A percentile compares a stretch with the other conserved stretches of the same genome.
Evolutionary conservation across 2,797 vertebrate species (phyloP).

Genomic region (Nothura maculosa): DNA sequence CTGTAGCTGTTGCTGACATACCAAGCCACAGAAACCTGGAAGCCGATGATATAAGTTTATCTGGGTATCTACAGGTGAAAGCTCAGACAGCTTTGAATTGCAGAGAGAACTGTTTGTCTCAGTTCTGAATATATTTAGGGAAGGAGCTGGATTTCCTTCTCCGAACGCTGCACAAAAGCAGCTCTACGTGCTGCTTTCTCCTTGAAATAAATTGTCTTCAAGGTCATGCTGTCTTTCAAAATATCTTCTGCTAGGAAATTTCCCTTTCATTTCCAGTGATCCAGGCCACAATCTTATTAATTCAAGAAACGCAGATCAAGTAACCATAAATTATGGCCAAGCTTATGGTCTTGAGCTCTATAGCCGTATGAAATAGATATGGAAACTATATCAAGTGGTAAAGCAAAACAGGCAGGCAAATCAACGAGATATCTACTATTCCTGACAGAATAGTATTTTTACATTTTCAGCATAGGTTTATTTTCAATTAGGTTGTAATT

Average conservation of each 20-base stretch:
- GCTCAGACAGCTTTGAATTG: conserved; percentile 67
- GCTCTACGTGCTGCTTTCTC: background rate
- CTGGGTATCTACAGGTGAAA: conserved; percentile 79
- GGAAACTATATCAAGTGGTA: background rate
- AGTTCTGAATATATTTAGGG: conserved; percentile 54
- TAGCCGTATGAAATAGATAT: background rate
- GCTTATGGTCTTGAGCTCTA: background rate
- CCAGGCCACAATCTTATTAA: background rate
- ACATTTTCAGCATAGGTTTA: background rate
- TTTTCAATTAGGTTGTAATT: background rate
- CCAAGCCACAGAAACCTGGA: conserved; percentile 77
- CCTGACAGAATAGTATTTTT: background rate
- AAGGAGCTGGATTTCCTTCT: conserved; percentile 31
- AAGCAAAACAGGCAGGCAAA: background rate
- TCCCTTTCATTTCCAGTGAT: background rate
- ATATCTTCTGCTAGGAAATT: background rate
- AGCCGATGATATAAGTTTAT: conserved; percentile 69
- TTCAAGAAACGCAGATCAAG: background rate
- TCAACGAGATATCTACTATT: background rate
- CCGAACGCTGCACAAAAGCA: background rate
- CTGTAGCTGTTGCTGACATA: conserved; percentile 71
- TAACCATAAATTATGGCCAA: background rate
- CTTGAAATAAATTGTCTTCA: conserved; percentile 42
- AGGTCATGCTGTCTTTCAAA: conserved; percentile 23
- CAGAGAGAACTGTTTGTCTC: conserved; percentile 53